phyloP scores from a whole-genome alignment of 2,888 invertebrate genomes.

The Dolichomitus sp. region DNA sequence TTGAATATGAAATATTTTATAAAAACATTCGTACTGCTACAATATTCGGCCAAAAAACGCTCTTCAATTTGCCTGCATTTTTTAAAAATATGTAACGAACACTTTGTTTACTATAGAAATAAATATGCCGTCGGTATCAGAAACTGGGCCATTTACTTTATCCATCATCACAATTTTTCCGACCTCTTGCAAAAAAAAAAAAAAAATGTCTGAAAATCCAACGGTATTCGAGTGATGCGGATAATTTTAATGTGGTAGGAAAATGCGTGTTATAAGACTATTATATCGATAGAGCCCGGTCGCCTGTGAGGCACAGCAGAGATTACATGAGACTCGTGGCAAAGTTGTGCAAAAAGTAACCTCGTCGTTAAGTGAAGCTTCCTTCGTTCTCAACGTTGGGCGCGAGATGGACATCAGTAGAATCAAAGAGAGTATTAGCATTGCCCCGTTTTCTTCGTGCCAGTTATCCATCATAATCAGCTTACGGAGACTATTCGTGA shows the following conservation, averaged over 20 bases:
- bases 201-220: background rate
- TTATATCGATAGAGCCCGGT: conserved; percentile 49
- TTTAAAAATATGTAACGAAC: no score
- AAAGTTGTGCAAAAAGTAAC: conserved; percentile 39
- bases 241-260: conserved; percentile 28
- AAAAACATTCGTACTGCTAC: no score
- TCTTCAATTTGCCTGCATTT: no score
- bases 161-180: conserved; percentile 9
- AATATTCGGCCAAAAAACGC: no score
- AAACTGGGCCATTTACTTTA: no score
- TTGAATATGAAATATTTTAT: no score
- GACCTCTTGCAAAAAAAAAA: background rate
- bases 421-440: conserved; percentile 54
- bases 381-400: conserved; percentile 30
- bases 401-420: conserved; percentile 19
- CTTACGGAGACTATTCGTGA: conserved; percentile 48
- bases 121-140: no score
- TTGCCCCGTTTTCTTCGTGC: conserved; percentile 56
- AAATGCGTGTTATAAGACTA: conserved; percentile 63
- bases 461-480: conserved; percentile 72
- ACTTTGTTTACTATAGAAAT: no score
- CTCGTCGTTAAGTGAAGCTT: conserved; percentile 32
- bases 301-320: conserved; percentile 31
- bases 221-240: conserved; percentile 37
- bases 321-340: conserved; percentile 51